Percentiles rank a stretch among this genome's conserved stretches.
Evolutionary conservation across 2,888 invertebrate species (phyloP).

Genomic region (Odontocolon sp.): DNA sequence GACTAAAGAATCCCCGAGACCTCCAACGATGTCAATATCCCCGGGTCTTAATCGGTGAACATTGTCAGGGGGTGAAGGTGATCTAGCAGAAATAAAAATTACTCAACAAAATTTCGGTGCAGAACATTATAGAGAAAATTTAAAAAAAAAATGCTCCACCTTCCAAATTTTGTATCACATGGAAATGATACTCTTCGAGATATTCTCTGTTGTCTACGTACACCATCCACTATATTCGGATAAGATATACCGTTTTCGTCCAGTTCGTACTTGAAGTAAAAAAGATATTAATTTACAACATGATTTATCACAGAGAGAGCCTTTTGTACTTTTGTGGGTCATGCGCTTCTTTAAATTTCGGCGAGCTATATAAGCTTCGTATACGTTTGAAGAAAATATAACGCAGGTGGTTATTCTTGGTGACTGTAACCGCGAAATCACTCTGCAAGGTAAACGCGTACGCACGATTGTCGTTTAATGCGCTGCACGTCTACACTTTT

Average conservation of each 20-base stretch:
- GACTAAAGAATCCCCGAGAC: constrained; percentile 88
- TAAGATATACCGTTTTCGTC: constrained; percentile 69
- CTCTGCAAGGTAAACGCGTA: background rate
- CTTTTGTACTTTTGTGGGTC: too few relatives aligned
- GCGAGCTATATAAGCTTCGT: constrained; percentile 7
- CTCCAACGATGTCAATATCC: constrained; percentile 87
- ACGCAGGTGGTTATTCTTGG: too few relatives aligned
- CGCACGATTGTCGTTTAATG: constrained; percentile 32
- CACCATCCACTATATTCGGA: constrained; percentile 66
- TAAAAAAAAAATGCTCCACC: constrained; percentile 69
- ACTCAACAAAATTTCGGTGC: background rate
- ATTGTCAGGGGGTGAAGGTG: constrained; percentile 82
- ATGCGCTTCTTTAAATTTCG: too few relatives aligned
- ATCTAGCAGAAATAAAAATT: constrained; percentile 65
- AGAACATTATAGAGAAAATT: background rate
- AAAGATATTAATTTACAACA: background rate
- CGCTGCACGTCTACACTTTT: constrained; percentile 65
- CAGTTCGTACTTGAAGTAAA: constrained; percentile 68
- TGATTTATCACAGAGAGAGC: background rate
- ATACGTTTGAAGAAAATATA: constrained; percentile 14
- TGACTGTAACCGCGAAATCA: background rate
- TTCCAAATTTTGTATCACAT: constrained; percentile 74
- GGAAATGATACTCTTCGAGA: constrained; percentile 75
- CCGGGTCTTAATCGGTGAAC: constrained; percentile 87
- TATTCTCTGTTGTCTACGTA: constrained; percentile 74